phyloP scores from a whole-genome alignment of 2,797 vertebrate species.

The Cirrhinus mrigala region DNA sequence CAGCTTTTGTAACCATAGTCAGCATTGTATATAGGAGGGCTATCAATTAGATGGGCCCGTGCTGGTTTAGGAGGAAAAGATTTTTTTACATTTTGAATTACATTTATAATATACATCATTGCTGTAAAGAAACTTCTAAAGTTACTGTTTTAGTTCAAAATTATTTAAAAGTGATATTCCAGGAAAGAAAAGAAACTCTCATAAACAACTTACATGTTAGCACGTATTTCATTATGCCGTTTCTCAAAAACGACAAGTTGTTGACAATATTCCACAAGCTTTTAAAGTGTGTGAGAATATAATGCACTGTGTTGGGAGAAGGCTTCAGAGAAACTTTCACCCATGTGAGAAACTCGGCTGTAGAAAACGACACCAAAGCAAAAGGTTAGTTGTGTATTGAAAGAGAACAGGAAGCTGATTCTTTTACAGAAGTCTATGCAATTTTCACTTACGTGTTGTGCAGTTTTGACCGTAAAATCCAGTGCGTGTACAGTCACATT shows the following conservation, averaged over 20 bases:
- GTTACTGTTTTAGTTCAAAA: not conserved
- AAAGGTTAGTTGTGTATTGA: not conserved
- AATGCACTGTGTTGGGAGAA: slow-evolving; percentile 88
- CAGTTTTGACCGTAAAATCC: slow-evolving; percentile 93
- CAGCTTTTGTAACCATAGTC: slow-evolving; percentile 93
- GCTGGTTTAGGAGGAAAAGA: slow-evolving; percentile 72
- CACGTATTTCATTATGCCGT: slow-evolving; percentile 92
- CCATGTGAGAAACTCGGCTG: slow-evolving; percentile 93
- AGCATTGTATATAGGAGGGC: slow-evolving; percentile 92
- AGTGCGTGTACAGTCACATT: slow-evolving; percentile 95
- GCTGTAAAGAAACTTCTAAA: not conserved
- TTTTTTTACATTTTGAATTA: not conserved
- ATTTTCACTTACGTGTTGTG: slow-evolving; percentile 84
- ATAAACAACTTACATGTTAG: slow-evolving; percentile 87
- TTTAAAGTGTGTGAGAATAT: slow-evolving; percentile 94
- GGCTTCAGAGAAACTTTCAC: slow-evolving; percentile 87
- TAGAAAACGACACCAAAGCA: not conserved
- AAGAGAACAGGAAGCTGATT: not conserved
- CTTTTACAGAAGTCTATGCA: not conserved
- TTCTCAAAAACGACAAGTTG: slow-evolving; percentile 86
- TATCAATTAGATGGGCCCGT: slow-evolving; percentile 93
- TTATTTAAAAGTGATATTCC: not conserved
- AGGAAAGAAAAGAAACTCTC: not conserved
- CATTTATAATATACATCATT: not conserved
- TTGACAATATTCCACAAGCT: slow-evolving; percentile 93